These are phyloP conservation scores for Drosophila teissieri DNA, from an alignment of 1,140 invertebrate genomes.

Conservation along the genomic window DNA sequence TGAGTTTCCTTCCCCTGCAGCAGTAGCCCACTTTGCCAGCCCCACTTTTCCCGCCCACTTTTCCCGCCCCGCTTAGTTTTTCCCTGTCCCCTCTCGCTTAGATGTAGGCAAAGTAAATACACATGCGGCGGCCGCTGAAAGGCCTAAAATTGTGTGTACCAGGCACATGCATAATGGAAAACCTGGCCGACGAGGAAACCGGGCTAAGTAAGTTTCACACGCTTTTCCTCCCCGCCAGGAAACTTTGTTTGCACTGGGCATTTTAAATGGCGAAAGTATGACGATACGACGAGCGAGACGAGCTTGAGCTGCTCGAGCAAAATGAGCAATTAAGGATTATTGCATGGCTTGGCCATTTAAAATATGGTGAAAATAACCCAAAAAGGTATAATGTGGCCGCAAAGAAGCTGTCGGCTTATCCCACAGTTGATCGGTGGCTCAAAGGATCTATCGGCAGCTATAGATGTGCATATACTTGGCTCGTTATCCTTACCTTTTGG, in stretches of 20 bases:
- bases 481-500: background rate
- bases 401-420: slow-evolving; percentile 35
- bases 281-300: slow-evolving; percentile 14
- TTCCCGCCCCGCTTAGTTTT: slow-evolving; percentile 2
- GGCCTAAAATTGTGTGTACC: slow-evolving; percentile 67
- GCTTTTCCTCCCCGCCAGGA: slow-evolving; percentile 25
- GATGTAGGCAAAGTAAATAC: slow-evolving; percentile 61
- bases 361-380: slow-evolving; percentile 49
- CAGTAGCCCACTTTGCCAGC: slow-evolving; percentile 18
- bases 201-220: slow-evolving; percentile 66
- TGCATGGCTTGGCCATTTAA: slow-evolving; percentile 75
- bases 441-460: background rate
- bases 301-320: slow-evolving; percentile 76
- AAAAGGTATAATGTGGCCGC: slow-evolving; percentile 34
- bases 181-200: slow-evolving; percentile 48
- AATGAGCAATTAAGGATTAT: slow-evolving; percentile 83
- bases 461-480: background rate
- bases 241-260: slow-evolving; percentile 79
- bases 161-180: slow-evolving; percentile 71
- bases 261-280: slow-evolving; percentile 59
- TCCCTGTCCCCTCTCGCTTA: background rate
- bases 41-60: slow-evolving; percentile 1
- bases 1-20: slow-evolving; percentile 42
- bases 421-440: slow-evolving; percentile 8
- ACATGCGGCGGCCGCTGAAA: slow-evolving; percentile 61